These are phyloP conservation scores for Dryas iulia DNA, from an alignment of 1,140 invertebrate genomes.

Conservation along the genomic window DNA sequence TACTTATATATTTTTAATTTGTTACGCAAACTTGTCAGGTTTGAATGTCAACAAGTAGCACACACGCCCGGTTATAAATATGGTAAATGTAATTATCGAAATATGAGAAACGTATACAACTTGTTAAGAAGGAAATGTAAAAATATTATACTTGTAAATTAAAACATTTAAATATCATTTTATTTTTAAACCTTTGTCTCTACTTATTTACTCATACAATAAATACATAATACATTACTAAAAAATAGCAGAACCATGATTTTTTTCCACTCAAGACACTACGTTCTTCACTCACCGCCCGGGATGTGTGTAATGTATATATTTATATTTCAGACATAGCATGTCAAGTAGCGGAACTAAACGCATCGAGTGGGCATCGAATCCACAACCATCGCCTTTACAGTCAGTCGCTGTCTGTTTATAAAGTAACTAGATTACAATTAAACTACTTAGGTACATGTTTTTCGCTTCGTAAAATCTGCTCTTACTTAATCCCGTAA, in stretches of 20 bases:
- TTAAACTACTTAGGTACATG: not conserved
- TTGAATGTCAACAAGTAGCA: slow-evolving; percentile 14
- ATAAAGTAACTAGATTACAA: not conserved
- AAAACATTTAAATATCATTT: not conserved
- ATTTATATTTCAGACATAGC: too few relatives aligned
- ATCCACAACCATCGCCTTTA: too few relatives aligned
- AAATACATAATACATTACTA: not conserved
- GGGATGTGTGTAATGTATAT: too few relatives aligned
- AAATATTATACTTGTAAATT: not conserved
- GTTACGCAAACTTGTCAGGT: not conserved
- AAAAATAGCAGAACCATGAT: too few relatives aligned
- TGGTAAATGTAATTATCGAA: not conserved
- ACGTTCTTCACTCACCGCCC: too few relatives aligned
- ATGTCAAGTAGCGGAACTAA: too few relatives aligned
- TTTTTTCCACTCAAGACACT: too few relatives aligned
- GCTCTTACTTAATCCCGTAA: slow-evolving; percentile 28
- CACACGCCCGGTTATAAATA: not conserved
- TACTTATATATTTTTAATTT: not conserved
- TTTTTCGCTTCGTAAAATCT: not conserved
- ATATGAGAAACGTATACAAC: not conserved
- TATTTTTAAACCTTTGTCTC: not conserved
- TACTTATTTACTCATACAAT: not conserved
- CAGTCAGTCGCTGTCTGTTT: too few relatives aligned
- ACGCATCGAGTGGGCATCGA: too few relatives aligned
- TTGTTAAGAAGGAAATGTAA: not conserved